These are phyloP conservation scores for Gulo gulo DNA, from an alignment of 2,113 vertebrate genomes.

Conservation along the genomic window DNA sequence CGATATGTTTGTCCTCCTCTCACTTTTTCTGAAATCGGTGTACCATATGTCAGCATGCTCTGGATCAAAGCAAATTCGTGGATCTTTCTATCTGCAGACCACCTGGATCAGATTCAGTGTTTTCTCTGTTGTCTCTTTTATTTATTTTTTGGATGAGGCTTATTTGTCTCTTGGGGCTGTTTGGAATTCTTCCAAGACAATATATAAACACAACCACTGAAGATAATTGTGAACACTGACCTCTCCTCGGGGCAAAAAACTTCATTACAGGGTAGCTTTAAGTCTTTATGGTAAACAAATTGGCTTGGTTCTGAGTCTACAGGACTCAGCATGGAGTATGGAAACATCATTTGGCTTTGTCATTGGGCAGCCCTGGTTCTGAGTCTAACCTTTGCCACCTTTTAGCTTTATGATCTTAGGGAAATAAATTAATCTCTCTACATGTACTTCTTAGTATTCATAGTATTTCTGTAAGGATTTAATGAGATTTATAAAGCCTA, in stretches of 20 bases:
- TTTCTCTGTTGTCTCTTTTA: background rate
- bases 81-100: background rate
- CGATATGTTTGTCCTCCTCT: background rate
- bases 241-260: background rate
- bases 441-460: background rate
- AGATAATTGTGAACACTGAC: background rate
- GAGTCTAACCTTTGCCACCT: background rate
- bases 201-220: background rate
- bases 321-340: background rate
- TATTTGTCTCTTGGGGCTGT: background rate
- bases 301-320: background rate
- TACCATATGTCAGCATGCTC: background rate
- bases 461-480: background rate
- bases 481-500: background rate
- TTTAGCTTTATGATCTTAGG: background rate
- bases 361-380: background rate
- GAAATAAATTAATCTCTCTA: background rate
- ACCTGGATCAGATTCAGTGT: background rate
- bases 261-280: background rate
- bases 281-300: background rate
- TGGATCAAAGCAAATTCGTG: background rate
- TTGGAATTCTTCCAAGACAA: background rate
- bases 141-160: background rate
- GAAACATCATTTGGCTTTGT: background rate
- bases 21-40: background rate